A percentile compares a stretch with the other conserved stretches of the same genome.
phyloP scores from a whole-genome alignment of 2,113 vertebrate genomes.

The Pimephales promelas region DNA sequence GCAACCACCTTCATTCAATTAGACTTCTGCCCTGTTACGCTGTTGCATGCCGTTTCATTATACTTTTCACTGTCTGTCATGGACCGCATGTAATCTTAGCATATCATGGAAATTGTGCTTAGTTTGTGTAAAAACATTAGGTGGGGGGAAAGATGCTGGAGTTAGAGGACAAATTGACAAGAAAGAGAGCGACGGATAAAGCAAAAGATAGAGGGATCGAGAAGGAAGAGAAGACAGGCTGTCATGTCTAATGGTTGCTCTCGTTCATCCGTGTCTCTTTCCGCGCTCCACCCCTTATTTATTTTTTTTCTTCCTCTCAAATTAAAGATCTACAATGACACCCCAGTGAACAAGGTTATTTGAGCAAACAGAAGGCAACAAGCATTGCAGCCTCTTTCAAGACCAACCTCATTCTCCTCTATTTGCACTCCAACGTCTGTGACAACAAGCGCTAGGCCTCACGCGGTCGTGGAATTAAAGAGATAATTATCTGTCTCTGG shows the following conservation, averaged over 20 bases:
- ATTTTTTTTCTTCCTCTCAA: not conserved
- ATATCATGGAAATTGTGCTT: not conserved
- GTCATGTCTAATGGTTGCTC: constrained; percentile 34
- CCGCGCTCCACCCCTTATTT: not conserved
- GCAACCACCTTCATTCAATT: not conserved
- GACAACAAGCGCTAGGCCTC: constrained; percentile 59
- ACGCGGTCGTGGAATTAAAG: constrained; percentile 67
- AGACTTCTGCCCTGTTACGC: not conserved
- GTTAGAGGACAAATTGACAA: constrained; percentile 44
- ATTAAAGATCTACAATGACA: constrained; percentile 39
- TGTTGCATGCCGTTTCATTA: not conserved
- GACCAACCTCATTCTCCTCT: constrained; percentile 44
- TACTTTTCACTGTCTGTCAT: not conserved
- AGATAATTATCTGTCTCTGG: constrained; percentile 75
- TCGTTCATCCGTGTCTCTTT: constrained; percentile 38
- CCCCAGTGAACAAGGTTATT: constrained; percentile 48
- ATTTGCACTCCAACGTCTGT: constrained; percentile 55
- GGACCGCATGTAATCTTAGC: not conserved
- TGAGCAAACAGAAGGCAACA: constrained; percentile 45
- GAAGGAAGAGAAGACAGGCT: constrained; percentile 26
- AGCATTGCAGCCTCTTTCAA: constrained; percentile 15
- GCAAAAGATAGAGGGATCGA: not conserved
- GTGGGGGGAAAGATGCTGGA: constrained; percentile 47
- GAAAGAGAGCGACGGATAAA: not conserved
- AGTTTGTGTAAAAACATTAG: constrained; percentile 8